Conservation (phyloP, 1,140 invertebrate species). For the Drosophila melanica region DNA sequence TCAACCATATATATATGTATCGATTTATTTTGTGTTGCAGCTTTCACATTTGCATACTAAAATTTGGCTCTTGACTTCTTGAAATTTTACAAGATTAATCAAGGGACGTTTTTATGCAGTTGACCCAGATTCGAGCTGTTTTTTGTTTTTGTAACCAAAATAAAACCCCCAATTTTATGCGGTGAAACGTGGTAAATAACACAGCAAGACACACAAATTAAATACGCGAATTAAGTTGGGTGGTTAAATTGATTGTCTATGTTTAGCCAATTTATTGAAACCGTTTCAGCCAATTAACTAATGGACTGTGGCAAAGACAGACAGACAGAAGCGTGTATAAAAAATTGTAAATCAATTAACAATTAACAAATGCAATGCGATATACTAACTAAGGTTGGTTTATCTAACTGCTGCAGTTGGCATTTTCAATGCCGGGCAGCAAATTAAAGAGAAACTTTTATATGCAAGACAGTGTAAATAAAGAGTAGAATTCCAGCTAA, state of each 20-base stretch:
- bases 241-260: slow-evolving; percentile 11
- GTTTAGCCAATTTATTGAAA: slow-evolving; percentile 8
- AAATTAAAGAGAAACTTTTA: slow-evolving; percentile 50
- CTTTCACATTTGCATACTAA: slow-evolving; percentile 22
- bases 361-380: slow-evolving; percentile 46
- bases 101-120: slow-evolving; percentile 15
- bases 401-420: slow-evolving; percentile 28
- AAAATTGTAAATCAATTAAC: slow-evolving; percentile 39
- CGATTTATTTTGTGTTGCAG: too few species aligned
- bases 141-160: neutral
- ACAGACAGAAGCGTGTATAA: neutral
- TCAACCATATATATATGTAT: neutral
- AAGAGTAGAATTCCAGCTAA: slow-evolving; percentile 39
- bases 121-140: slow-evolving; percentile 24
- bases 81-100: slow-evolving; percentile 5
- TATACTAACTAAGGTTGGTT: slow-evolving; percentile 30
- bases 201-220: neutral
- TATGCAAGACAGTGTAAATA: slow-evolving; percentile 27
- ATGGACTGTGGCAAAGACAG: slow-evolving; percentile 15
- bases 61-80: slow-evolving; percentile 18
- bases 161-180: slow-evolving; percentile 8
- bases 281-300: slow-evolving; percentile 45
- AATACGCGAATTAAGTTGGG: slow-evolving; percentile 2
- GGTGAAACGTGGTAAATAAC: neutral
- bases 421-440: slow-evolving; percentile 36